Base-by-base conservation (phyloP, 2,797 vertebrate genomes). In the Tolypeutes matacus region DNA sequence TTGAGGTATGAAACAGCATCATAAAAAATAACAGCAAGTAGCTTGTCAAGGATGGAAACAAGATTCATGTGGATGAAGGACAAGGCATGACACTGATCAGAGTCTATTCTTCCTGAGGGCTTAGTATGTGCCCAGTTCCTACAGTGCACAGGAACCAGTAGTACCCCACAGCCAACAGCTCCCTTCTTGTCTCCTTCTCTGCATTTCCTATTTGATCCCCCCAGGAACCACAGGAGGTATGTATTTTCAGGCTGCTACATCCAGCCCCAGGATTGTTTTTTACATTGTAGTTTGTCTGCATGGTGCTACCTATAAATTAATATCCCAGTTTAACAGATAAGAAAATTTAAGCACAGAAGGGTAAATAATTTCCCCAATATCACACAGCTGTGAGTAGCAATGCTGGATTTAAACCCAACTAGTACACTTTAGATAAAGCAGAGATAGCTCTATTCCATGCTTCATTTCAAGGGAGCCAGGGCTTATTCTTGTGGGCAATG, bases 141-240 rank as follows among this genome's bases (percentile, higher is more conserved):
- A 11, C 46, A 46, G 46, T 11, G 9, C 46, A 46, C 11, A 46
- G 46, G 46, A 46, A 8, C 46, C 46, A 46, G 46, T 8, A 46
- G 46, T 8, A 46, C 46, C 46, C 46, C 46, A 46, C 46, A 46
- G 46, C 46, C 46, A 46, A 11, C 11, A 46, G 46, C 46, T 46
- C 46, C 46, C 46, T 46, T 46, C 46, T 6, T 46, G 46, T 46
- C 46, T 46, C 46, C 15, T 34, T 0, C 29, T 31, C 0, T 65
- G 23, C 36, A 65, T 23, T 2, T 1, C 23, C 13, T 18, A 18
- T 17, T 27, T 65, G 46, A 25, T 69, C 60, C 51, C 21, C 7
- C 53, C 14, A 9, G 36, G 2, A 15, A 5, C 56, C 34, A 2
- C 2, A 1, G 2, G 58, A 42, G 62, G 9, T n/a, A 5, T 31